Evolutionary conservation across 2,888 invertebrate species (phyloP).

Genomic region (Macroteleia sp.): DNA sequence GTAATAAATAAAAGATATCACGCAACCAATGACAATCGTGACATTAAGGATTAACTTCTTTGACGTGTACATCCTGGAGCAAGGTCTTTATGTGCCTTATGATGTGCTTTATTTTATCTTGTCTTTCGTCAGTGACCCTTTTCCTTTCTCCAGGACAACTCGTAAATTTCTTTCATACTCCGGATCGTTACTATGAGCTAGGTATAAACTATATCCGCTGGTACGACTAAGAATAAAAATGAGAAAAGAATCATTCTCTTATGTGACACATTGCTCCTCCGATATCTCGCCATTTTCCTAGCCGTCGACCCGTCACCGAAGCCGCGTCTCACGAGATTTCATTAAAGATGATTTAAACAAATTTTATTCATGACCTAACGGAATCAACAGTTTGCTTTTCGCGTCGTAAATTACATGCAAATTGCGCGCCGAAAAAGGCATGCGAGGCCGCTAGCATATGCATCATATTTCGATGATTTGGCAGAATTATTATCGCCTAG

Average conservation of each 20-base stretch:
- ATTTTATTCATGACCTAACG: slow-evolving; percentile 30
- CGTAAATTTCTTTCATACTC: slow-evolving; percentile 63
- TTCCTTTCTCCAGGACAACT: slow-evolving; percentile 53
- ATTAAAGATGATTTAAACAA: slow-evolving; percentile 40
- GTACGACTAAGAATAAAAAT: slow-evolving; percentile 57
- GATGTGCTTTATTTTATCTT: slow-evolving; percentile 39
- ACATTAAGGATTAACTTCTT: slow-evolving; percentile 65
- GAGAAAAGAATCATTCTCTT: slow-evolving; percentile 25
- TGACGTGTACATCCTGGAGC: slow-evolving; percentile 64
- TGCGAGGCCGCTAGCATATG: slow-evolving; percentile 33
- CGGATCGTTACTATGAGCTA: slow-evolving; percentile 78
- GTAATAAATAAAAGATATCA: slow-evolving; percentile 83
- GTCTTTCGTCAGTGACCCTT: slow-evolving; percentile 22
- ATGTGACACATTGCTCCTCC: slow-evolving; percentile 14
- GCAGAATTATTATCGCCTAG: slow-evolving; percentile 59
- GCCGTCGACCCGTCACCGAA: slow-evolving; percentile 14
- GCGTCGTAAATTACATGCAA: slow-evolving; percentile 47
- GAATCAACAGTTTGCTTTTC: slow-evolving; percentile 56
- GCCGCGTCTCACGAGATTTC: slow-evolving; percentile 27
- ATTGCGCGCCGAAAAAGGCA: slow-evolving; percentile 37
- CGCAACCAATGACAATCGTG: slow-evolving; percentile 71
- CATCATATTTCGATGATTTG: slow-evolving; percentile 57
- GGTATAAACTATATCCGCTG: slow-evolving; percentile 71
- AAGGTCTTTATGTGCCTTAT: slow-evolving; percentile 41
- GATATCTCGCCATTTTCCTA: slow-evolving; percentile 18